A percentile compares a stretch with the other conserved stretches of the same genome.
Conservation (phyloP, 2,888 invertebrate species). For the Dorcus hopei region DNA sequence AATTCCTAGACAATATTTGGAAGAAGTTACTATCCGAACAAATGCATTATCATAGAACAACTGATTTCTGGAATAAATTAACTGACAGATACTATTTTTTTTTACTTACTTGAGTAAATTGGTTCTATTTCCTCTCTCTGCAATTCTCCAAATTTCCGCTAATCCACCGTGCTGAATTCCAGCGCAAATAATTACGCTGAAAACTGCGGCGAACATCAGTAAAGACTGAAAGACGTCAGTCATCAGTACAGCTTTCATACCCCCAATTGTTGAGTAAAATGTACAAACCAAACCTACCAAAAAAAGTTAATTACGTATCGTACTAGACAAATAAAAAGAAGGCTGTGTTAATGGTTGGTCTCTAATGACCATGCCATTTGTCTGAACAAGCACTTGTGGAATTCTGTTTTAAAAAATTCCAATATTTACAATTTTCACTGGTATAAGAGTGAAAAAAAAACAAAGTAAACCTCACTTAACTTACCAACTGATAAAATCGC, state of each 20-base stretch:
- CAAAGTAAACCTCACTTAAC: no score
- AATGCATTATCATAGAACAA: not conserved
- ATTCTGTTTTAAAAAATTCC: no score
- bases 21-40: not conserved
- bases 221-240: slow-evolving; percentile 83
- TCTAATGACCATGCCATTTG: no score
- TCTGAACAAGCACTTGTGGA: no score
- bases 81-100: not conserved
- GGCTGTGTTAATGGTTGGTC: no score
- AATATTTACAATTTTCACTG: no score
- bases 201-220: slow-evolving; percentile 81
- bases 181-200: slow-evolving; percentile 74
- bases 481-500: slow-evolving; percentile 61
- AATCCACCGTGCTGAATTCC: slow-evolving; percentile 68
- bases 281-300: slow-evolving; percentile 68
- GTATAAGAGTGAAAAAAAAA: no score
- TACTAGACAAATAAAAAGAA: no score
- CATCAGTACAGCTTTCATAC: slow-evolving; percentile 87
- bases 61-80: not conserved
- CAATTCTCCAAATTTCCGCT: slow-evolving; percentile 67
- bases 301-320: not conserved
- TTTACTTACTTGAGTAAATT: slow-evolving; percentile 63
- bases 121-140: slow-evolving; percentile 66
- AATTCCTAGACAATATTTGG: not conserved
- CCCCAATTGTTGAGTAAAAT: slow-evolving; percentile 83